A percentile compares a stretch with the other conserved stretches of the same genome.
These are phyloP conservation scores for Archilochus colubris DNA, from an alignment of 2,113 vertebrate species.

Conservation along the genomic window DNA sequence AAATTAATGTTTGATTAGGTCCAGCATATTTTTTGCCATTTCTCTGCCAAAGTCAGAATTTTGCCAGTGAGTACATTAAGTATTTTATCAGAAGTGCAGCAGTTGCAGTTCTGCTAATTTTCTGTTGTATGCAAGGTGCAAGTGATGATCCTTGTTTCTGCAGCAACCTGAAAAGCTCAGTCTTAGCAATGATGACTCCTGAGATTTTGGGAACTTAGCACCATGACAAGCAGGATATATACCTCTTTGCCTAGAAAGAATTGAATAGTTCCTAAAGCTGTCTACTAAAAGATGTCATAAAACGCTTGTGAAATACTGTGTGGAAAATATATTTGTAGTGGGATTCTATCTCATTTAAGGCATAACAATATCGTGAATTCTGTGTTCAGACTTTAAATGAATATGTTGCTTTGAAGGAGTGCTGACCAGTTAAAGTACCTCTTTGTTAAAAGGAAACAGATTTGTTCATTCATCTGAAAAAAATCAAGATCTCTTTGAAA, in stretches of 20 bases:
- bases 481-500: slow-evolving; percentile 38
- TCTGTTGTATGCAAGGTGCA: not conserved
- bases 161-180: not conserved
- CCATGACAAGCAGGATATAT: not conserved
- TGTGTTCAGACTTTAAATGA: slow-evolving; percentile 12
- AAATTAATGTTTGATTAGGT: not conserved
- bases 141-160: not conserved
- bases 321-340: not conserved
- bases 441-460: slow-evolving; percentile 51
- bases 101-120: not conserved
- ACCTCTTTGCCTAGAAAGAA: not conserved
- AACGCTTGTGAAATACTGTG: not conserved
- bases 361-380: not conserved
- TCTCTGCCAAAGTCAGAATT: not conserved
- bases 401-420: slow-evolving; percentile 28
- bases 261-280: not conserved
- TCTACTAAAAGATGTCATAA: not conserved
- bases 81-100: not conserved
- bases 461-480: slow-evolving; percentile 43
- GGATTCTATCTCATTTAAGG: not conserved
- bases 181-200: not conserved
- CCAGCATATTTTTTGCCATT: not conserved
- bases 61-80: not conserved
- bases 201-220: not conserved
- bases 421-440: slow-evolving; percentile 41